Evolutionary conservation across 2,888 invertebrate genomes (phyloP), one percentile per base, ranked within the genome.

Genomic region (Unio delphinus): DNA sequence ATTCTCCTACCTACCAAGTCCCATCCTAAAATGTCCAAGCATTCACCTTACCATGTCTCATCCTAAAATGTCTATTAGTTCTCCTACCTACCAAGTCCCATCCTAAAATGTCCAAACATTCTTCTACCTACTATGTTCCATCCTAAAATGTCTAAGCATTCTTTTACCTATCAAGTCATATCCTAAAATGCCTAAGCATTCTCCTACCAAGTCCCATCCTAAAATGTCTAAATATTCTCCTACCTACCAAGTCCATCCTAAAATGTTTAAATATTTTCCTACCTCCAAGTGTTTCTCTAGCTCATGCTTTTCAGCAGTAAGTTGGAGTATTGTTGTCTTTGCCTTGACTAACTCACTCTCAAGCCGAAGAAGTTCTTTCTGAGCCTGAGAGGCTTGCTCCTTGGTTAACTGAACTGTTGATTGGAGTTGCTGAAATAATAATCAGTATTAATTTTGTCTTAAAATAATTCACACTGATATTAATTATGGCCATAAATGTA

Each of bases 201-300:
- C 23, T 23, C 30, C 30, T 30, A 30, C 30, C 30, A 30, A 30
- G 30, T 30, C 30, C 30, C 30, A 30, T 30, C 30, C 30, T 30
- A 30, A 30, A 4, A 4, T 30, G 30, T 30, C 30, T 30, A 30
- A 30, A 4, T 4, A 30, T 30, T 30, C 30, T 30, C 30, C 30
- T 30, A 30, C 4, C 4, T 34, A 45, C 45, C 45, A 11, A 15
- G 15, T 61, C 30, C 23, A 17, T 23, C 8, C 15, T 28, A 30
- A 61, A 11, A 30, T 26, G 26, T 26, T 3, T n/a, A 65, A 6
- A 23, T 0, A 23, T 17, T 55, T 18, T 55, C 65, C 45, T 63
- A 82, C 83, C 80, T 83, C 79, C 55, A 83, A 69, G 68, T 82
- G 81, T 59, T 82, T 80, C 67, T 82, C 80, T 26, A 82, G 69